Conservation (phyloP, 2,888 invertebrate genomes). For the Diabrotica balteata region DNA sequence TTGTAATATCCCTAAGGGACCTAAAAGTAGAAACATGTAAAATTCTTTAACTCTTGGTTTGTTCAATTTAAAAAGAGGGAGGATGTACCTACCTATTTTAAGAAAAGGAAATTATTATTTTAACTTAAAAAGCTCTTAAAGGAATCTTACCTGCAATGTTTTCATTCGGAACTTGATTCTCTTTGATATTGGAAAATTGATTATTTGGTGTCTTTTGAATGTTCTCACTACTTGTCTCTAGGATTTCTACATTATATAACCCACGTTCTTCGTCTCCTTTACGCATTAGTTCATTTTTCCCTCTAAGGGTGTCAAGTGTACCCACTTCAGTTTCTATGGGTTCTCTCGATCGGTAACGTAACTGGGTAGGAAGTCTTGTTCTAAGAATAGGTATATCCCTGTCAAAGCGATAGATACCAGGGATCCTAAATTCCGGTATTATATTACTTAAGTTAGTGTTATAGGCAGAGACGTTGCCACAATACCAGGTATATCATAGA, state of each 20-base stretch:
- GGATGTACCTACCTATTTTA: background rate
- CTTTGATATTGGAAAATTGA: background rate
- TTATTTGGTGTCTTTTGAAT: background rate
- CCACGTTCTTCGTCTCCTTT: background rate
- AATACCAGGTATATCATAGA: too few species aligned
- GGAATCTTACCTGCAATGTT: background rate
- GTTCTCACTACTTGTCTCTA: background rate
- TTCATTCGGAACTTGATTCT: background rate
- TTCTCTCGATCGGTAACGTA: background rate
- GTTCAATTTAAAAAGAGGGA: slow-evolving; percentile 3
- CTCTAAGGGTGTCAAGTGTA: too few species aligned
- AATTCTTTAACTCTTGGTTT: slow-evolving; percentile 4
- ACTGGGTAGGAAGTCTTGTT: too few species aligned
- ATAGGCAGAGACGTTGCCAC: too few species aligned
- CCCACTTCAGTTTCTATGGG: background rate
- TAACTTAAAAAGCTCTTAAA: background rate
- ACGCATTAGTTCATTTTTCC: background rate
- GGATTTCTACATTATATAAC: background rate
- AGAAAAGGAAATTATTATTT: background rate
- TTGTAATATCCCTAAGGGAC: background rate
- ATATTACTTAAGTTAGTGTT: background rate
- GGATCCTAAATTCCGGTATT: background rate
- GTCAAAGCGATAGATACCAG: too few species aligned
- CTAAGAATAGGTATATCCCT: too few species aligned
- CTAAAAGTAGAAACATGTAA: slow-evolving; percentile 3